Percentiles rank a stretch among this genome's conserved stretches.
phyloP scores from a whole-genome alignment of 2,113 vertebrate genomes.

The Heterotis niloticus region DNA sequence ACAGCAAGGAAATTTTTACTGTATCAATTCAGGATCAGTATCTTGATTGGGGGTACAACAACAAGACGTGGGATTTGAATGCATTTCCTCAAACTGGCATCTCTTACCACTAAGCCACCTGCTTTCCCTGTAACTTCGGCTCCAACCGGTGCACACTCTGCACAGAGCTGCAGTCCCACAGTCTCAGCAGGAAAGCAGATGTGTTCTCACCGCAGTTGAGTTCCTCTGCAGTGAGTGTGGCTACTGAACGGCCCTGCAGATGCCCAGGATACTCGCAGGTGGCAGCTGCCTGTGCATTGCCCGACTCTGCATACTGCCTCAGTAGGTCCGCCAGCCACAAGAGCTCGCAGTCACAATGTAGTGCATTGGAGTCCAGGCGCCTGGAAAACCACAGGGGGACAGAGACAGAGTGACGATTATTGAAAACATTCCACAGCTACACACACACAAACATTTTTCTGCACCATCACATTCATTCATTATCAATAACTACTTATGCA shows the following conservation, averaged over 20 bases:
- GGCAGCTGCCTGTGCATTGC: conserved; percentile 90
- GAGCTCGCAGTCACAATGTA: conserved; percentile 93
- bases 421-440: no score
- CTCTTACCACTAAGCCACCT: neutral
- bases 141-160: neutral
- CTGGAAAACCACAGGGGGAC: conserved; percentile 52
- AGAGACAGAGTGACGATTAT: neutral
- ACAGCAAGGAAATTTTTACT: no score
- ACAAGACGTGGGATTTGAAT: no score
- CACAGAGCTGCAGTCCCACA: neutral
- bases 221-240: conserved; percentile 86
- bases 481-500: neutral
- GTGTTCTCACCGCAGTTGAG: conserved; percentile 84
- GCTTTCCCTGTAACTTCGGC: no score
- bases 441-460: no score
- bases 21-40: no score
- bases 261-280: conserved; percentile 86
- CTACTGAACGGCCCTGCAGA: conserved; percentile 90
- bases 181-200: neutral
- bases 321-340: conserved; percentile 91
- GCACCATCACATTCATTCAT: no score
- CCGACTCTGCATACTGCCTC: conserved; percentile 83
- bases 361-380: conserved; percentile 88
- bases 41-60: no score
- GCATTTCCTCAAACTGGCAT: no score